Conservation (phyloP, 2,797 vertebrate species). For the Pseudochirops cupreus region DNA sequence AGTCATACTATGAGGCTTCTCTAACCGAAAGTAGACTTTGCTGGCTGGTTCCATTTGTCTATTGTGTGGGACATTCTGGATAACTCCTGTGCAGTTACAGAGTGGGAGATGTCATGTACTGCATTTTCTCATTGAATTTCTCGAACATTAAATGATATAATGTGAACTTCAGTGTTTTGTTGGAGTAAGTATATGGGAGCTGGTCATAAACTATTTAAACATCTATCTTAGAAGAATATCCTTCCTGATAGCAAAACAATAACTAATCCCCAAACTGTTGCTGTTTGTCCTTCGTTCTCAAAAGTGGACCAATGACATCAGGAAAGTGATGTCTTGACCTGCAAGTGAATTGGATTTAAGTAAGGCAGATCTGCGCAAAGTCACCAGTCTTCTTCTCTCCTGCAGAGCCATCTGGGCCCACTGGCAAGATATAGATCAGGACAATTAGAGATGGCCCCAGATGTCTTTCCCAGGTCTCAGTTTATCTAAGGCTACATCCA, state of each 20-base stretch:
- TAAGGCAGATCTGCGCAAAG: neutral
- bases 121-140: neutral
- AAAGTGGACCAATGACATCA: neutral
- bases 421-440: no score
- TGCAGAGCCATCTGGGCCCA: neutral
- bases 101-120: neutral
- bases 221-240: neutral
- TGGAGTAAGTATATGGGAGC: neutral
- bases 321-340: neutral
- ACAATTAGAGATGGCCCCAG: no score
- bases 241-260: neutral
- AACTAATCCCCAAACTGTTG: neutral
- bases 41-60: neutral
- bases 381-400: neutral
- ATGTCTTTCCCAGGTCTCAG: no score
- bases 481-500: no score
- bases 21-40: neutral
- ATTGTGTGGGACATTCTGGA: neutral
- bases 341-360: neutral
- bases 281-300: neutral
- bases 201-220: neutral
- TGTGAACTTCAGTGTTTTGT: neutral
- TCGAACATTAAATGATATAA: neutral
- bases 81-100: neutral
- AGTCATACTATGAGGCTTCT: neutral